Conservation (phyloP, 2,797 vertebrate species). For the Notolabrus celidotus region DNA sequence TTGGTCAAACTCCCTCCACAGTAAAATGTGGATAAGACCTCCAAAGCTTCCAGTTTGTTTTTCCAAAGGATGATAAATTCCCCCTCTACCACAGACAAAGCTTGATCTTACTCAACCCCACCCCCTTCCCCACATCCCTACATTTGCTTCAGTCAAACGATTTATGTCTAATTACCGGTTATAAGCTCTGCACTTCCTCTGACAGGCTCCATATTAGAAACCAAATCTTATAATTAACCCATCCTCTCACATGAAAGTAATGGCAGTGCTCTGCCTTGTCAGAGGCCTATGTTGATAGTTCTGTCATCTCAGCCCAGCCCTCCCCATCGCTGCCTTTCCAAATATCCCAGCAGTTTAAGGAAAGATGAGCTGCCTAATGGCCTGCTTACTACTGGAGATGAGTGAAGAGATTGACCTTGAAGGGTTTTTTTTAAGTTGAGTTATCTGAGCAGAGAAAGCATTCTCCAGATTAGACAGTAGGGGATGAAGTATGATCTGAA, state of each 20-base stretch:
- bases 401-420: slow-evolving; percentile 66
- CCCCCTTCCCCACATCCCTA: slow-evolving; percentile 57
- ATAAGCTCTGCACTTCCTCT: slow-evolving; percentile 75
- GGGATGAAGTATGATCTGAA: background rate
- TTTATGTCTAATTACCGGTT: slow-evolving; percentile 85
- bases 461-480: background rate
- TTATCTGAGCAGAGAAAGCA: slow-evolving; percentile 26
- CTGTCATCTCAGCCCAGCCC: slow-evolving; percentile 77
- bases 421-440: slow-evolving; percentile 37
- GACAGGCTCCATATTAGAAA: slow-evolving; percentile 83
- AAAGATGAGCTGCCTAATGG: slow-evolving; percentile 77
- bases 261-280: slow-evolving; percentile 78
- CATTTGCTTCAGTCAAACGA: slow-evolving; percentile 78
- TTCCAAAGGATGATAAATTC: slow-evolving; percentile 38
- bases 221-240: slow-evolving; percentile 88
- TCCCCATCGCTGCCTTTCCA: slow-evolving; percentile 41
- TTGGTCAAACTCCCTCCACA: background rate
- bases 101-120: slow-evolving; percentile 59
- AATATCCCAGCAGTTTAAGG: slow-evolving; percentile 63
- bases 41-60: slow-evolving; percentile 22
- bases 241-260: slow-evolving; percentile 83
- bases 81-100: slow-evolving; percentile 48
- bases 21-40: slow-evolving; percentile 1
- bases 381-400: slow-evolving; percentile 49
- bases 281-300: slow-evolving; percentile 78